Percentiles rank a stretch among this genome's conserved stretches.
Evolutionary conservation across 2,113 vertebrate species (phyloP).

Genomic region (Heteronetta atricapilla): DNA sequence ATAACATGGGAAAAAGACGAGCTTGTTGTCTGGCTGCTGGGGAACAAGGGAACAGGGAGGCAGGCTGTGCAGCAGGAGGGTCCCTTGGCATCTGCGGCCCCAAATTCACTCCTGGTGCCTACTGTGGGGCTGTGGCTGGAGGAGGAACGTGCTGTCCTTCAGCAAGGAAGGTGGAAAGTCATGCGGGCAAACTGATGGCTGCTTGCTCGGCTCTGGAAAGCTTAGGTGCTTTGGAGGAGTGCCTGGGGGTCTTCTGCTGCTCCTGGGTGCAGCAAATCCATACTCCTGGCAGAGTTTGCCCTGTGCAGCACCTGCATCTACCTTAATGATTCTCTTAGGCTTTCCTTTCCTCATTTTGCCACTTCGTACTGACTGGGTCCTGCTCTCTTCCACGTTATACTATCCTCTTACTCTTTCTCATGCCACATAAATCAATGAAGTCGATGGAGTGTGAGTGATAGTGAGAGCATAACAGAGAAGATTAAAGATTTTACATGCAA

Average conservation of each 20-base stretch:
- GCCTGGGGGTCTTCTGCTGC: background rate
- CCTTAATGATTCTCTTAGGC: background rate
- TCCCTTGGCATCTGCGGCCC: background rate
- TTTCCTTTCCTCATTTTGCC: background rate
- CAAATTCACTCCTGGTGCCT: background rate
- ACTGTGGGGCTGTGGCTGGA: background rate
- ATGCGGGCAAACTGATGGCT: fast-evolving
- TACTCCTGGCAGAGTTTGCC: background rate
- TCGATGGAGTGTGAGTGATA: background rate
- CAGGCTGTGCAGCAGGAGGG: background rate
- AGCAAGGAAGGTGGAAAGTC: background rate
- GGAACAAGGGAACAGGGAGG: background rate
- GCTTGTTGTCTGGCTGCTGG: fast-evolving
- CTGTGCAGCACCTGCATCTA: background rate
- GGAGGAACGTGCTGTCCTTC: background rate
- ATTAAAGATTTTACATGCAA: background rate
- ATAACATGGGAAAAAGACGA: background rate
- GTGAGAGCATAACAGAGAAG: background rate
- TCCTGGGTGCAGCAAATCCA: background rate
- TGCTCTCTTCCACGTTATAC: background rate
- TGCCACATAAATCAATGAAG: background rate
- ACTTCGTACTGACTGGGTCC: background rate
- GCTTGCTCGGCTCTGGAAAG: background rate
- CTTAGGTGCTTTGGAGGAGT: background rate
- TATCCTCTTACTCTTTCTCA: background rate